Evolutionary conservation across 2,113 vertebrate genomes (phyloP).

Genomic region (Arothron firmamentum): DNA sequence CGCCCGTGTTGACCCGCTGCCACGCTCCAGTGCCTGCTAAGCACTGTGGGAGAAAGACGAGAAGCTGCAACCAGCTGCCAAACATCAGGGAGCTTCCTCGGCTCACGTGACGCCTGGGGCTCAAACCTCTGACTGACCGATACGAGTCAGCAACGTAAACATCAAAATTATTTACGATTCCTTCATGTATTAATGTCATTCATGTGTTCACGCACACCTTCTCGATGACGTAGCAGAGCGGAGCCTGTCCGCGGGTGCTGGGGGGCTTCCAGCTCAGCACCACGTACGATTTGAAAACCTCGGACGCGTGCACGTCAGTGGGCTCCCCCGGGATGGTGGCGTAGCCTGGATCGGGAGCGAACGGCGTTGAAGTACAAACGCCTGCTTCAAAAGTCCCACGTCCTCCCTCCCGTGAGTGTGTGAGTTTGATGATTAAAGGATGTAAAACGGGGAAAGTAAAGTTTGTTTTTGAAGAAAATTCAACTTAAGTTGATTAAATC

Average conservation of each 20-base stretch:
- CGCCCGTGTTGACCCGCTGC: slow-evolving; percentile 87
- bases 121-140: not conserved
- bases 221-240: slow-evolving; percentile 88
- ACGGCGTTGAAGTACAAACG: slow-evolving; percentile 20
- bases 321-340: slow-evolving; percentile 84
- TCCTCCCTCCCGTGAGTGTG: too few relatives aligned
- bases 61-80: not conserved
- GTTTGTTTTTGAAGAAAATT: not conserved
- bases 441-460: not conserved
- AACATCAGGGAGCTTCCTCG: not conserved
- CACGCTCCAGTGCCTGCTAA: slow-evolving; percentile 84
- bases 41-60: slow-evolving; percentile 73
- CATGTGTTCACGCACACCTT: slow-evolving; percentile 61
- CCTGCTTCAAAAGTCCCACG: slow-evolving; percentile 41
- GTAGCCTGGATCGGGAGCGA: slow-evolving; percentile 73
- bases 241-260: slow-evolving; percentile 82
- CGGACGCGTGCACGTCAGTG: slow-evolving; percentile 85
- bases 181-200: too few relatives aligned
- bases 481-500: slow-evolving; percentile 2
- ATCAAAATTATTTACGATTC: too few relatives aligned
- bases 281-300: slow-evolving; percentile 87
- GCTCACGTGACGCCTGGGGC: not conserved
- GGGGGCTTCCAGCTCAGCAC: slow-evolving; percentile 97
- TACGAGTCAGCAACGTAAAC: too few relatives aligned
- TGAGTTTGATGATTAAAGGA: slow-evolving; percentile 23